Evolutionary conservation across 2,113 vertebrate genomes (phyloP).

Genomic region (Grallaria varia): DNA sequence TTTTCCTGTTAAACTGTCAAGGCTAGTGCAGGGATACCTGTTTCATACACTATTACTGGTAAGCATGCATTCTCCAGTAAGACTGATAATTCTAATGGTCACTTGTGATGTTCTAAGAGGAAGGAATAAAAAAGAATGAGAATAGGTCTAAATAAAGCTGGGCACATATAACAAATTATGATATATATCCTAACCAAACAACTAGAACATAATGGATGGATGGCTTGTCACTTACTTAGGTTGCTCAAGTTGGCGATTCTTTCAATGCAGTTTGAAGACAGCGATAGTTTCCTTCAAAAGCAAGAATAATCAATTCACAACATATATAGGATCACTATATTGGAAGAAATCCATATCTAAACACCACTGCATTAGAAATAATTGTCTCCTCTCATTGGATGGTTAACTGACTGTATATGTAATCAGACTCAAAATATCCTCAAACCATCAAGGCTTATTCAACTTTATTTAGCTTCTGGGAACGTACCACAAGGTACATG

Average conservation of each 20-base stretch:
- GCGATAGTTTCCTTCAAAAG: constrained; percentile 86
- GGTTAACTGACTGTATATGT: neutral
- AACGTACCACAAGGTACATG: neutral
- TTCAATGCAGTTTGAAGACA: constrained; percentile 98
- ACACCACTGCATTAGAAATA: neutral
- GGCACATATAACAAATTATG: neutral
- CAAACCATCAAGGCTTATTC: neutral
- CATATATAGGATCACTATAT: neutral
- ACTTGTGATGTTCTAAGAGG: neutral
- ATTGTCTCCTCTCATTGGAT: neutral
- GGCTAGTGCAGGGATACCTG: neutral
- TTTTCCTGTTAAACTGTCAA: neutral
- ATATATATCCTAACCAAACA: neutral
- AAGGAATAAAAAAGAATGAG: neutral
- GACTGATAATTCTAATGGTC: neutral
- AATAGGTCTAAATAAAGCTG: neutral
- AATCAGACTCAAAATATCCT: neutral
- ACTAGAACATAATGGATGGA: neutral
- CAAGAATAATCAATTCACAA: constrained; percentile 57
- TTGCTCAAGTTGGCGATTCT: constrained; percentile 94
- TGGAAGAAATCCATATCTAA: neutral
- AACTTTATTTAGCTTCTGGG: neutral
- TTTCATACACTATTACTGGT: neutral
- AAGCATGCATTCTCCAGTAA: neutral
- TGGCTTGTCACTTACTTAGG: constrained; percentile 86